Conservation (phyloP, 2,113 vertebrate species). For the Sceloporus undulatus region DNA sequence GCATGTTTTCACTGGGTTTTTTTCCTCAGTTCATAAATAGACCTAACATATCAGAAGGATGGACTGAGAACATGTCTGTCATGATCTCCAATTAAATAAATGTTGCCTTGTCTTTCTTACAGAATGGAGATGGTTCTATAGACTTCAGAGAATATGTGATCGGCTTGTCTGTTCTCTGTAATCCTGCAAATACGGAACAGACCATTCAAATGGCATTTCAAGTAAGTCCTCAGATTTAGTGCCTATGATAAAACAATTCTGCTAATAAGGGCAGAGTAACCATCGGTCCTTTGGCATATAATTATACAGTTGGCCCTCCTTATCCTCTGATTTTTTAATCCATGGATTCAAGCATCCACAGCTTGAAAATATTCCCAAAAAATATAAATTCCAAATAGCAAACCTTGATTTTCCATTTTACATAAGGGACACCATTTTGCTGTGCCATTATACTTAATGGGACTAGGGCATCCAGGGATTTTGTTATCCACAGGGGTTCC, state of each 20-base stretch:
- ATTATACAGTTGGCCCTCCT: neutral
- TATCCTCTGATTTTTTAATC: no score
- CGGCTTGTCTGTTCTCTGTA: conserved; percentile 92
- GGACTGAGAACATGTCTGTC: no score
- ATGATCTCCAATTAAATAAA: neutral
- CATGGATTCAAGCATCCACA: no score
- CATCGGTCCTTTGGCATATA: no score
- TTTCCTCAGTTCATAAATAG: neutral
- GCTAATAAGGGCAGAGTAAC: neutral
- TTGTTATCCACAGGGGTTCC: no score
- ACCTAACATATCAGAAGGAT: neutral
- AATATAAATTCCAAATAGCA: no score
- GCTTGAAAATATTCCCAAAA: no score
- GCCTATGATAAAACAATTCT: neutral
- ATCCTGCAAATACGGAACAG: conserved; percentile 94
- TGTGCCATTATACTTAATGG: no score
- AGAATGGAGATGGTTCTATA: conserved; percentile 94
- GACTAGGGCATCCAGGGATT: no score
- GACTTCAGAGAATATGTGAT: conserved; percentile 99
- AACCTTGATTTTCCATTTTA: no score
- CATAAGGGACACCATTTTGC: no score
- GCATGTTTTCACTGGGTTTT: neutral
- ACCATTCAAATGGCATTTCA: conserved; percentile 93
- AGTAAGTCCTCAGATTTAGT: conserved; percentile 75
- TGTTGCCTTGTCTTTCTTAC: conserved; percentile 40